Conservation (phyloP, 2,797 vertebrate species). For the Spizella passerina region DNA sequence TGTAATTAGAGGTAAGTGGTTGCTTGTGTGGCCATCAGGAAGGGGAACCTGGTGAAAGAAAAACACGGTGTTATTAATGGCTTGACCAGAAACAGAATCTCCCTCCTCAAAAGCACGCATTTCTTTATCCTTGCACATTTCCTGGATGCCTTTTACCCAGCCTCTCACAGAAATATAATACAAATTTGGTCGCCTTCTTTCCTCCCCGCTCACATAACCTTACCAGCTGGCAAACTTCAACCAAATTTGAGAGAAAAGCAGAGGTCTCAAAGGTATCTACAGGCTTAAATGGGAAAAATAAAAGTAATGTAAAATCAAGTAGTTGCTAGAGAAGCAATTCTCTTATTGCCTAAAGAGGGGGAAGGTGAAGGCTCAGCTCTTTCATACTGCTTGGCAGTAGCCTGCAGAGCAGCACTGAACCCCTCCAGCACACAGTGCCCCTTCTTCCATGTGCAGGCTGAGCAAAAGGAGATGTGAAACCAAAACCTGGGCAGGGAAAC, state of each 20-base stretch:
- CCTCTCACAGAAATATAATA: neutral
- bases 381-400: neutral
- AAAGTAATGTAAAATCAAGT: neutral
- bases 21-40: constrained; percentile 82
- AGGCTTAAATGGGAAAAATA: neutral
- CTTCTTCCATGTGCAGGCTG: neutral
- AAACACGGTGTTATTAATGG: neutral
- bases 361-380: neutral
- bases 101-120: neutral
- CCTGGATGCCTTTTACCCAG: neutral
- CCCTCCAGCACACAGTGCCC: neutral
- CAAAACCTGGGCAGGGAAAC: neutral
- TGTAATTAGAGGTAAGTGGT: constrained; percentile 80
- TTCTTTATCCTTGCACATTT: neutral
- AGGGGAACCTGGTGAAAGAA: constrained; percentile 72
- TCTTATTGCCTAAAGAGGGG: neutral
- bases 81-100: neutral
- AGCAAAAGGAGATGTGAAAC: neutral
- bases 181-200: neutral
- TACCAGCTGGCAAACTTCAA: neutral
- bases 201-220: neutral
- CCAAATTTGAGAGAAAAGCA: neutral
- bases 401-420: neutral
- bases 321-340: neutral
- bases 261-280: neutral